Conservation (phyloP, 2,113 vertebrate genomes). For the Coreoperca whiteheadi region DNA sequence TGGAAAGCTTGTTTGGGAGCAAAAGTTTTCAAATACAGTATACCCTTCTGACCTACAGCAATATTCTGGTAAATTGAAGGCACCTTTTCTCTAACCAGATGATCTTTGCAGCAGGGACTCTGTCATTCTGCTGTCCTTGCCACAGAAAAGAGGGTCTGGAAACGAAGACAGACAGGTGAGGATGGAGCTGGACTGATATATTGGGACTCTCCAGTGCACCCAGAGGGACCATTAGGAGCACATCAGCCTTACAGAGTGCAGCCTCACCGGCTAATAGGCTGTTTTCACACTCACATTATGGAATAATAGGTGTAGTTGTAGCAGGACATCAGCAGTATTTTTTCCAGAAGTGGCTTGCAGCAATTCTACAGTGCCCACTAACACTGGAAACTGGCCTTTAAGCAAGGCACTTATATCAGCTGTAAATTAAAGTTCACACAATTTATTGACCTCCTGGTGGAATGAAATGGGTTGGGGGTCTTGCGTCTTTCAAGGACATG, state of each 20-base stretch:
- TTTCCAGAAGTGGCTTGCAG: slow-evolving; percentile 37
- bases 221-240: slow-evolving; percentile 63
- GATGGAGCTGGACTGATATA: slow-evolving; percentile 41
- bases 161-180: slow-evolving; percentile 41
- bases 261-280: slow-evolving; percentile 62
- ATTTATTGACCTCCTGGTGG: slow-evolving; percentile 22
- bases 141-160: slow-evolving; percentile 41
- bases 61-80: slow-evolving; percentile 39
- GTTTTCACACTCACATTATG: slow-evolving; percentile 58
- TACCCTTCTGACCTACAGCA: slow-evolving; percentile 21
- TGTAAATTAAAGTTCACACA: slow-evolving; percentile 17
- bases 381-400: slow-evolving; percentile 19
- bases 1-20: neutral
- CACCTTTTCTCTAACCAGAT: slow-evolving; percentile 43
- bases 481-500: slow-evolving; percentile 12
- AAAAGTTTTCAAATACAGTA: slow-evolving; percentile 15
- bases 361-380: slow-evolving; percentile 19
- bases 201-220: slow-evolving; percentile 54
- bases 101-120: slow-evolving; percentile 41
- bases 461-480: neutral
- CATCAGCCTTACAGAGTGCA: slow-evolving; percentile 58
- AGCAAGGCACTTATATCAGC: slow-evolving; percentile 6
- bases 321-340: slow-evolving; percentile 59
- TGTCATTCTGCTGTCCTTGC: slow-evolving; percentile 35
- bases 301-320: slow-evolving; percentile 61